Evolutionary conservation across 1,140 invertebrate species (phyloP).

Genomic region (Holcopasites calliopsidis): DNA sequence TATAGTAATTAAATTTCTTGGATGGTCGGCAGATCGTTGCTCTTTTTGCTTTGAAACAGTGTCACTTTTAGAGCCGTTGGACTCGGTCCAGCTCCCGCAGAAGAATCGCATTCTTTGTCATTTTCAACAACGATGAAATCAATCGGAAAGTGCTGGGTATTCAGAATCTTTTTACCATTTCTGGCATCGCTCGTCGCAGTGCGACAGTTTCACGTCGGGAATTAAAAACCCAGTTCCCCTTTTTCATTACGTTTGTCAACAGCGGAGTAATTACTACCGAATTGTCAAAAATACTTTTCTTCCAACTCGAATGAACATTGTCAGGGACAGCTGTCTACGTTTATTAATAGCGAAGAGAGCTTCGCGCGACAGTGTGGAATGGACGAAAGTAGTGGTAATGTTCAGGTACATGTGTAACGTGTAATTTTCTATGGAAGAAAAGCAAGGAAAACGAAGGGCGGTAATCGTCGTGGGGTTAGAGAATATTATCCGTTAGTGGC

Average conservation of each 20-base stretch:
- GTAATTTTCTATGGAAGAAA: not conserved
- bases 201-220: not conserved
- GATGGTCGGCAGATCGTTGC: not conserved
- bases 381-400: not conserved
- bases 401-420: not conserved
- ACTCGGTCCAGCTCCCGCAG: not conserved
- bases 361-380: not conserved
- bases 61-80: constrained; percentile 26
- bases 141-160: too few relatives aligned
- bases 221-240: not conserved
- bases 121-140: not conserved
- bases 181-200: not conserved
- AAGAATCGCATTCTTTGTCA: constrained; percentile 14
- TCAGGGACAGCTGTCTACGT: too few relatives aligned
- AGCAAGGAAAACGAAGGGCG: not conserved
- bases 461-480: not conserved
- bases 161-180: not conserved
- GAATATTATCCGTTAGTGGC: not conserved
- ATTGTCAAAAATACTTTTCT: not conserved
- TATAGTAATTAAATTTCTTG: too few relatives aligned
- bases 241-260: too few relatives aligned
- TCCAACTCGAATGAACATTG: too few relatives aligned
- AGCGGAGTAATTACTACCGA: too few relatives aligned
- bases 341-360: not conserved
- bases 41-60: constrained; percentile 7